Base-by-base conservation (phyloP, 1,140 invertebrate species). In the Acarapis woodi region DNA sequence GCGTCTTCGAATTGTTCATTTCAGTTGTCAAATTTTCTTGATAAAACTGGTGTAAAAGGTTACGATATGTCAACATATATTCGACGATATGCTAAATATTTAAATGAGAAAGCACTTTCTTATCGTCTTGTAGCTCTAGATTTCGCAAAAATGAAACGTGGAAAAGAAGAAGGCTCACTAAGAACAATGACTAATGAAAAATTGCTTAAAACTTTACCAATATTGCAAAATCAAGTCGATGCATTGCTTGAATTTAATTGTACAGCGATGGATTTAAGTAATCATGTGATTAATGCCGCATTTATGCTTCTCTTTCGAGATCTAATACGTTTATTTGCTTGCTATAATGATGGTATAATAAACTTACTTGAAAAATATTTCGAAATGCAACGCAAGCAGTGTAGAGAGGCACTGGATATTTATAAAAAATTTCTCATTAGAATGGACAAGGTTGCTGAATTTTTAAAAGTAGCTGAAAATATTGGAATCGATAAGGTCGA, bases 1-100 rank as follows among this genome's bases (percentile, higher is more conserved):
- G 90, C 90, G 37, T 96, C 88, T 43, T 94, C 82, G 62, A 97
- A 96, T 64, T 90, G 85, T 56, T 85, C 80, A 48, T 94, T 99
- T 66, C 87, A 94, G 63, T 68, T 96, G 50, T 77, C 73, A 56
- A 82, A 73, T 65, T 97, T 94, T 59, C 62, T 90, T 53, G 90
- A 97, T 58, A 96, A 94, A 50, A 55, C 47, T 61, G 76, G 75
- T 53, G 70, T 79, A 40, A 47, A 61, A 94, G 90, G 85, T 42
- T 96, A 94, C 65, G 88, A 97, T 53, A 97, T 97, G 87, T 96
- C 88, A 35, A 85, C 83, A 44, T 97, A 90, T 58, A 94, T 99
- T 51, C 67, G 88, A 55, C 68, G 83, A 50, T 97, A 99, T 62
- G 79, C 88, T 44, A 87, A 85, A 61, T 99, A 99, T 63, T 65